These are phyloP conservation scores for Apis mellifera DNA, from an alignment of 1,140 invertebrate species.

Conservation along the genomic window DNA sequence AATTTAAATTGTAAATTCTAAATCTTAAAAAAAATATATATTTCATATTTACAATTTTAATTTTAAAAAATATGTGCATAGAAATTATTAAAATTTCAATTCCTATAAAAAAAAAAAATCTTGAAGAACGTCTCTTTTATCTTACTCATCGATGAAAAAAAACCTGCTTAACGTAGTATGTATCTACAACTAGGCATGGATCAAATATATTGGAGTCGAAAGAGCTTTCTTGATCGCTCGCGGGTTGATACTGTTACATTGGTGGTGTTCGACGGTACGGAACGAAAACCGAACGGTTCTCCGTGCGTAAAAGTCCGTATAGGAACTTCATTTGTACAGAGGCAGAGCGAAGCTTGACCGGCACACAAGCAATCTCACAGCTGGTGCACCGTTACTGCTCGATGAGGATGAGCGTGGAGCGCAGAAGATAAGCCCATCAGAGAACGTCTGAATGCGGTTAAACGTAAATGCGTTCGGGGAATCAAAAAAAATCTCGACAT, in stretches of 20 bases:
- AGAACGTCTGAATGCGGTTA: slow-evolving; percentile 18
- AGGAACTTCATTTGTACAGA: slow-evolving; percentile 47
- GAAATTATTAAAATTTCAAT: too few species aligned
- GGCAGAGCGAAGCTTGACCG: slow-evolving; percentile 29
- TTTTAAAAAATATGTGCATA: too few species aligned
- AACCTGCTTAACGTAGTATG: background rate
- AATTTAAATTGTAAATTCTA: too few species aligned
- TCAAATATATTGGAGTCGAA: background rate
- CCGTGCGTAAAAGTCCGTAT: slow-evolving; percentile 7
- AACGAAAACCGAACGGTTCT: slow-evolving; percentile 49
- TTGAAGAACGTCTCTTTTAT: background rate
- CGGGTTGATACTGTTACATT: background rate
- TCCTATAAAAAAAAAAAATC: too few species aligned
- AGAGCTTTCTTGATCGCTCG: background rate
- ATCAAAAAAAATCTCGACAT: background rate
- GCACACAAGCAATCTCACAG: slow-evolving; percentile 49
- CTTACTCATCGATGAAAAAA: background rate
- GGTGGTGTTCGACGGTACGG: slow-evolving; percentile 26
- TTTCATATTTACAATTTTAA: too few species aligned
- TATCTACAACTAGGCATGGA: background rate
- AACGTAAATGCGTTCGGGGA: background rate
- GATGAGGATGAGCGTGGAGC: slow-evolving; percentile 40
- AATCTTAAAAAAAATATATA: too few species aligned
- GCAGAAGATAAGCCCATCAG: slow-evolving; percentile 36
- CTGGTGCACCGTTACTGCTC: slow-evolving; percentile 60